These are phyloP conservation scores for Aphidius gifuensis DNA, from an alignment of 1,140 invertebrate species.

Conservation along the genomic window DNA sequence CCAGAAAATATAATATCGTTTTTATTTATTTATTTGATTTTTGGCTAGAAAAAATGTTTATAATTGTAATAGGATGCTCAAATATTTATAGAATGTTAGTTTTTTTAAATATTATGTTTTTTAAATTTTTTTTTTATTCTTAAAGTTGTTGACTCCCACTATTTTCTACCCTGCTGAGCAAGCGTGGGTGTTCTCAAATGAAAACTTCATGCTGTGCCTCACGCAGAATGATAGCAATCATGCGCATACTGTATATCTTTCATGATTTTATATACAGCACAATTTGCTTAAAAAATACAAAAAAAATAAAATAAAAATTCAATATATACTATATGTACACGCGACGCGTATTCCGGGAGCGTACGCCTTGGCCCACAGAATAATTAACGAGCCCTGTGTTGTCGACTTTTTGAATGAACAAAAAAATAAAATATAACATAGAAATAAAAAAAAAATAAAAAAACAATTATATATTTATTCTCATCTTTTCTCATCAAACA, in stretches of 20 bases:
- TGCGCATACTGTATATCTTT: conserved; percentile 14
- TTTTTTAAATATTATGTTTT: background rate
- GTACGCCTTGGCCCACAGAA: conserved; percentile 26
- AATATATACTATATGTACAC: conserved; percentile 21
- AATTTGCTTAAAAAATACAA: background rate
- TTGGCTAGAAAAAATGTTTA: background rate
- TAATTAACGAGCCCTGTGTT: conserved; percentile 28
- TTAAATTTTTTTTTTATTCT: conserved; percentile 8
- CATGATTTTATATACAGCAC: too few species aligned
- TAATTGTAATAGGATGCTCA: too few species aligned
- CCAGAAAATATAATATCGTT: background rate
- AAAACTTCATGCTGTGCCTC: conserved; percentile 31
- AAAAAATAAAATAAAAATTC: background rate
- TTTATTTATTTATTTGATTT: background rate
- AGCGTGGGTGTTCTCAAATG: conserved; percentile 31
- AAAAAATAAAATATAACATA: background rate
- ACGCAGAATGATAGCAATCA: conserved; percentile 20
- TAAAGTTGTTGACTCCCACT: background rate
- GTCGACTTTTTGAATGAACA: conserved; percentile 7
- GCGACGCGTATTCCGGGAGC: conserved; percentile 30
- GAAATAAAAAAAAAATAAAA: too few species aligned
- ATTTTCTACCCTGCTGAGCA: conserved; percentile 19
- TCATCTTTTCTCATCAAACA: too few species aligned
- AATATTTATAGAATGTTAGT: too few species aligned
- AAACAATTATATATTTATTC: too few species aligned